A percentile compares a stretch with the other conserved stretches of the same genome.
phyloP scores from a whole-genome alignment of 2,888 invertebrate species.

The Leptinotarsa peninsularis region DNA sequence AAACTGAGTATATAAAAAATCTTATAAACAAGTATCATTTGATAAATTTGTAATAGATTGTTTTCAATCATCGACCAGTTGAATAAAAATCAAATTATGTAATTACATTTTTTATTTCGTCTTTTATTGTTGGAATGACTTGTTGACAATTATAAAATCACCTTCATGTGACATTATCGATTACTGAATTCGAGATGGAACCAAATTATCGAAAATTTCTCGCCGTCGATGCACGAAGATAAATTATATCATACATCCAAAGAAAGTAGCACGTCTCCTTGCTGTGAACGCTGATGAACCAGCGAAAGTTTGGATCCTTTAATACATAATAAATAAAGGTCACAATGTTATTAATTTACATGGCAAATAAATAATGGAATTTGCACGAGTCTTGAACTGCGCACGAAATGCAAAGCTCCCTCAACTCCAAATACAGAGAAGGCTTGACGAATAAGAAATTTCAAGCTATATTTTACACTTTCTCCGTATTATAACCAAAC shows the following conservation, averaged over 20 bases:
- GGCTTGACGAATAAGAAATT: conserved; percentile 14
- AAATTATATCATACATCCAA: conserved; percentile 17
- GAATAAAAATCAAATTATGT: too few relatives aligned
- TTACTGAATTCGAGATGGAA: too few relatives aligned
- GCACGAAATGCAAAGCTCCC: conserved; percentile 5
- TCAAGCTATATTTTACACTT: not conserved
- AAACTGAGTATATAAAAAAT: too few relatives aligned
- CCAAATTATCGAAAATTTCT: not conserved
- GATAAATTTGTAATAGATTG: too few relatives aligned
- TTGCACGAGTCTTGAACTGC: conserved; percentile 9
- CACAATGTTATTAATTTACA: conserved; percentile 34
- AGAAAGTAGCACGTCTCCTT: conserved; percentile 36
- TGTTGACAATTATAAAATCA: too few relatives aligned
- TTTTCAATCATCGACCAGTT: too few relatives aligned
- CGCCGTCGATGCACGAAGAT: not conserved
- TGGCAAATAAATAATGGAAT: conserved; percentile 26
- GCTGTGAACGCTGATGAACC: conserved; percentile 25
- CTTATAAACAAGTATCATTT: too few relatives aligned
- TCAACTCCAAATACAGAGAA: conserved; percentile 16
- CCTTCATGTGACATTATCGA: too few relatives aligned
- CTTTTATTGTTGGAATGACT: too few relatives aligned
- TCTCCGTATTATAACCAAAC: not conserved
- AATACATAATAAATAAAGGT: conserved; percentile 37
- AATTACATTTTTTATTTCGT: too few relatives aligned
- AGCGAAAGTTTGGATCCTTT: conserved; percentile 37